Base-by-base conservation (phyloP, 2,888 invertebrate species). In the Fabriciana adippe region DNA sequence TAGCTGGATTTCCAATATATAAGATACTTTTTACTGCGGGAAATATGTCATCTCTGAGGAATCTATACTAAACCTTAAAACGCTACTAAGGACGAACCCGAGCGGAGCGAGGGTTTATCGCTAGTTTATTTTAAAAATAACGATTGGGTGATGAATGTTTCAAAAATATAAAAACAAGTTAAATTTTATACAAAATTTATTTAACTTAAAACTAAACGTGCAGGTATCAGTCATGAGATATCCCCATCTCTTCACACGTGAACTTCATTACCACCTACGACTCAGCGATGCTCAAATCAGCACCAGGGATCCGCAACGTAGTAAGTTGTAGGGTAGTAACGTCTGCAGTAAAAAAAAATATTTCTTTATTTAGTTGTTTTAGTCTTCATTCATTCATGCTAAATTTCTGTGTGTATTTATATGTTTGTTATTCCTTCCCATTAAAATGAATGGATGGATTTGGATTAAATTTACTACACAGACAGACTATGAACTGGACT, bases 251-350 rank as follows among this genome's bases (percentile, higher is more conserved):
- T 67, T 55, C 64, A 67, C 71, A 71, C 60, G 64, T 56, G 54
- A 47, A 65, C 56, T 55, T 26, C 47, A 69, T 55, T 55, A 67
- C 35, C 13, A 55, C 16, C 55, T 53, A 65, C 16, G 59, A 31
- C 26, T 5, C 18, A 57, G 21, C 14, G 41, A 47, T 55, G 50
- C 45, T 16, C 11, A 16, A 35, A 50, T 79, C 67, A 79, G 56
- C 73, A 80, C 80, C 81, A 81, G n/a, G 74, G 71, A 35, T 71
- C 76, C 53, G 72, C 72, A 51, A 75, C 74, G 64, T 77, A 72
- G 69, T 78, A 77, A 5, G 73, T 70, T 0, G 70, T 62, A 3
- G 61, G 51, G 21, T 18, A 79, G 73, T 79, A 79, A 15, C 72
- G 72, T 51, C 81, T 81, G 77, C 3, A 81, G 80, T 63, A 75